phyloP scores from a whole-genome alignment of 2,888 invertebrate species.

The Agriopis leucophaearia region DNA sequence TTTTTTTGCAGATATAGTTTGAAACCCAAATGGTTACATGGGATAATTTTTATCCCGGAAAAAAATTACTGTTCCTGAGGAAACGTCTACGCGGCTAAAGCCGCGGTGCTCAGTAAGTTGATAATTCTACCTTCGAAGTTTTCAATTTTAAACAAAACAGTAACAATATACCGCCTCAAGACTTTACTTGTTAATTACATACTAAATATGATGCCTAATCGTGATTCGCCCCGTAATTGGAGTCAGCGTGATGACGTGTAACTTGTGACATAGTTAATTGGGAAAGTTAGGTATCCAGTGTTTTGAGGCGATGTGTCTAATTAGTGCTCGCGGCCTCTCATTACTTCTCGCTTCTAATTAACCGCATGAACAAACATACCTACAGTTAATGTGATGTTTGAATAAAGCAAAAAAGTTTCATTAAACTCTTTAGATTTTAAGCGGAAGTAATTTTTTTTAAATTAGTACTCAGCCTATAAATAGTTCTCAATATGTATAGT shows the following conservation, averaged over 20 bases:
- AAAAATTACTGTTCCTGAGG: too few relatives aligned
- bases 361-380: slow-evolving; percentile 62
- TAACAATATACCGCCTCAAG: background rate
- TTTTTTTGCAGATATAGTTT: too few relatives aligned
- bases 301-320: slow-evolving; percentile 72
- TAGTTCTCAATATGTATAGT: too few relatives aligned
- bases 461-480: too few relatives aligned
- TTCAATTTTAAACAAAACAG: too few relatives aligned
- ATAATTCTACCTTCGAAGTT: too few relatives aligned
- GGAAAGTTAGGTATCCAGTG: slow-evolving; percentile 72
- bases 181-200: slow-evolving; percentile 23
- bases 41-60: too few relatives aligned
- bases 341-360: slow-evolving; percentile 74
- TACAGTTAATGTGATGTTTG: slow-evolving; percentile 55
- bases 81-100: too few relatives aligned
- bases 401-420: slow-evolving; percentile 26
- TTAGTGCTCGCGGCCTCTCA: slow-evolving; percentile 72
- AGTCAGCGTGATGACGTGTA: slow-evolving; percentile 55
- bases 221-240: slow-evolving; percentile 56
- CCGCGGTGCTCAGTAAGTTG: too few relatives aligned
- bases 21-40: too few relatives aligned
- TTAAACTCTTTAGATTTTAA: too few relatives aligned
- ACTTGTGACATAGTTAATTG: slow-evolving; percentile 74
- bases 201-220: slow-evolving; percentile 46
- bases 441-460: too few relatives aligned